phyloP scores from a whole-genome alignment of 2,113 vertebrate genomes.

The Phyllostomus hastatus region DNA sequence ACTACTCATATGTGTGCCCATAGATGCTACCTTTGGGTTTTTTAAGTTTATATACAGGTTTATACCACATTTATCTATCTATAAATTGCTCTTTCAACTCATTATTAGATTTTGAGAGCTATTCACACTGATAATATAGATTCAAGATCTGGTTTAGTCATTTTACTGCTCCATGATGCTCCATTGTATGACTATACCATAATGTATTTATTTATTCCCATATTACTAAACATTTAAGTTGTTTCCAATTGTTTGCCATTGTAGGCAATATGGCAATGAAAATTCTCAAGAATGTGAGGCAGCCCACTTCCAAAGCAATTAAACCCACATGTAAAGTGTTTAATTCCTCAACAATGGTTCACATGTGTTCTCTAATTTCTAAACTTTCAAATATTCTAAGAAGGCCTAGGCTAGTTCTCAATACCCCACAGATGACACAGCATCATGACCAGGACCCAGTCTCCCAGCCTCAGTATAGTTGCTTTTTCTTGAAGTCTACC shows the following conservation, averaged over 20 bases:
- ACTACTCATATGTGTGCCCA: background rate
- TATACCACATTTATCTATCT: background rate
- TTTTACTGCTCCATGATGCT: background rate
- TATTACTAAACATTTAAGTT: background rate
- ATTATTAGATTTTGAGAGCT: background rate
- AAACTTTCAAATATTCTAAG: conserved; percentile 1
- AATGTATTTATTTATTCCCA: background rate
- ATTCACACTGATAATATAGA: background rate
- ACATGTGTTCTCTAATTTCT: conserved; percentile 10
- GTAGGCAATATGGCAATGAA: background rate
- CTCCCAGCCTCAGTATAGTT: background rate
- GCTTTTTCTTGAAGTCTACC: background rate
- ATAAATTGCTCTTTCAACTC: background rate
- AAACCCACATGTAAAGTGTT: background rate
- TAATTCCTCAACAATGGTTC: background rate
- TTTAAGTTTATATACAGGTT: background rate
- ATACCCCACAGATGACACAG: background rate
- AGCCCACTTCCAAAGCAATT: background rate
- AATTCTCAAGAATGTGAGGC: background rate
- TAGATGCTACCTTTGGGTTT: background rate
- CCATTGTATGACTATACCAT: background rate
- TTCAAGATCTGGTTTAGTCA: background rate
- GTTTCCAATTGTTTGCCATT: background rate
- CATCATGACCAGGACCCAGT: background rate
- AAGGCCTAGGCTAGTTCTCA: background rate